These are phyloP conservation scores for Aulostomus chinensis DNA, from an alignment of 2,797 vertebrate genomes.

Conservation along the genomic window DNA sequence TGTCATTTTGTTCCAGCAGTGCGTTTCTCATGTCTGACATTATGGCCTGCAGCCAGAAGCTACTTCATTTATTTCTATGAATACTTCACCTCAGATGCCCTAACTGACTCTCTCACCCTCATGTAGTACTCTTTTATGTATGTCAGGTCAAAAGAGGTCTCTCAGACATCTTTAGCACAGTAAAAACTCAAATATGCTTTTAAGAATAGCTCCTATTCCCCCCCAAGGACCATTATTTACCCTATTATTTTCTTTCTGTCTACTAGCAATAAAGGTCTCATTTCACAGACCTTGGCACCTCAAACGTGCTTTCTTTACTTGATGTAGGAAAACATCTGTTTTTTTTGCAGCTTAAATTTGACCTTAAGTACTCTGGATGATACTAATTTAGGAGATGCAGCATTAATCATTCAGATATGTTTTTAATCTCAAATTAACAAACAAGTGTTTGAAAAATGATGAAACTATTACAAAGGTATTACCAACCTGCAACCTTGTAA, in stretches of 20 bases:
- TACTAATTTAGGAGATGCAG: too few relatives aligned
- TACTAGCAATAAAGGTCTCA: not conserved
- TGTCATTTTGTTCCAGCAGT: not conserved
- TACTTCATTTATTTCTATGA: not conserved
- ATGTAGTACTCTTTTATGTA: slow-evolving; percentile 22
- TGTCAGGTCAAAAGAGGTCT: slow-evolving; percentile 9
- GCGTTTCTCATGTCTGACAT: slow-evolving; percentile 14
- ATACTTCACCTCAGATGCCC: slow-evolving; percentile 20
- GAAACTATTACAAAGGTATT: slow-evolving; percentile 2
- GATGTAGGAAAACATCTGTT: not conserved
- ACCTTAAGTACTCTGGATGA: too few relatives aligned
- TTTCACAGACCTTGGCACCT: not conserved
- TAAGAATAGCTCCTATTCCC: too few relatives aligned
- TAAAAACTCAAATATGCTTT: too few relatives aligned
- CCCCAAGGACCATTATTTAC: too few relatives aligned
- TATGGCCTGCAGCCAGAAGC: slow-evolving; percentile 9
- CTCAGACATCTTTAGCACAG: too few relatives aligned
- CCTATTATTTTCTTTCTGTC: too few relatives aligned
- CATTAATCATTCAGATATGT: too few relatives aligned
- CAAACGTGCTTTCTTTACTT: not conserved
- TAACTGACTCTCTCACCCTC: slow-evolving; percentile 4
- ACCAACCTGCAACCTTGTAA: slow-evolving; percentile 49
- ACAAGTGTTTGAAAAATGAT: not conserved
- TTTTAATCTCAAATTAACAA: too few relatives aligned
- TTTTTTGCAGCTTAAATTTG: too few relatives aligned